Percentiles rank a stretch among this genome's conserved stretches.
phyloP scores from a whole-genome alignment of 64 coral and sea anemone species.

The Montipora efflorescens region DNA sequence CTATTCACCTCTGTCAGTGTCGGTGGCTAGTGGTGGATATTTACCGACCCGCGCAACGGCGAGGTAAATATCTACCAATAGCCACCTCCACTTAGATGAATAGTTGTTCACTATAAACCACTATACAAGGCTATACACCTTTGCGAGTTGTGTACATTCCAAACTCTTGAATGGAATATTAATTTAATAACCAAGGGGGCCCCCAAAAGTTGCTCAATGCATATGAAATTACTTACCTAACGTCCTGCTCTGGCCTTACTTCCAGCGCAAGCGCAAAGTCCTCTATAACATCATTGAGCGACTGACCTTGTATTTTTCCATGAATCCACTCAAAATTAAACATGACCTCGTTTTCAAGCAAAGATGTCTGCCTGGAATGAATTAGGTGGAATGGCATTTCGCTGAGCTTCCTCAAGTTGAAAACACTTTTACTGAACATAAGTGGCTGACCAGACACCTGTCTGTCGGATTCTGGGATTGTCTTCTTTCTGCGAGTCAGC shows the following conservation, averaged over 20 bases:
- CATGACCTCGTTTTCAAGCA: constrained; percentile 45
- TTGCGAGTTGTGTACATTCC: no score
- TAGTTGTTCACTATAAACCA: no score
- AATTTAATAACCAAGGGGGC: no score
- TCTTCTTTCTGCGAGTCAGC: constrained; percentile 83
- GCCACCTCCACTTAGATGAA: no score
- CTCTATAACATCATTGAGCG: constrained; percentile 67
- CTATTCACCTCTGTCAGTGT: no score
- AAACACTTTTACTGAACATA: constrained; percentile 81
- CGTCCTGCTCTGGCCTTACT: constrained; percentile 51
- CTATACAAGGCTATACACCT: no score
- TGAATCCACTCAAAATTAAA: constrained; percentile 94
- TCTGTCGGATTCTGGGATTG: constrained; percentile 82
- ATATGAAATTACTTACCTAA: constrained; percentile 54
- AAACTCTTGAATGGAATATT: no score
- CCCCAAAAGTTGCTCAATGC: no score
- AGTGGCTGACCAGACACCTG: constrained; percentile 80
- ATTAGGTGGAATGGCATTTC: constrained; percentile 84
- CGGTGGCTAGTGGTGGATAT: no score
- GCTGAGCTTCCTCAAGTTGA: constrained; percentile 87
- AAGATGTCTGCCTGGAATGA: constrained; percentile 3
- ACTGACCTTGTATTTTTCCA: constrained; percentile 73
- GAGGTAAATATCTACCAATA: no score
- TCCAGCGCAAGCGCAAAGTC: constrained; percentile 78
- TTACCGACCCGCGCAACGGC: no score